Base-by-base conservation (phyloP, 2,888 invertebrate genomes). In the Sepiola atlantica region DNA sequence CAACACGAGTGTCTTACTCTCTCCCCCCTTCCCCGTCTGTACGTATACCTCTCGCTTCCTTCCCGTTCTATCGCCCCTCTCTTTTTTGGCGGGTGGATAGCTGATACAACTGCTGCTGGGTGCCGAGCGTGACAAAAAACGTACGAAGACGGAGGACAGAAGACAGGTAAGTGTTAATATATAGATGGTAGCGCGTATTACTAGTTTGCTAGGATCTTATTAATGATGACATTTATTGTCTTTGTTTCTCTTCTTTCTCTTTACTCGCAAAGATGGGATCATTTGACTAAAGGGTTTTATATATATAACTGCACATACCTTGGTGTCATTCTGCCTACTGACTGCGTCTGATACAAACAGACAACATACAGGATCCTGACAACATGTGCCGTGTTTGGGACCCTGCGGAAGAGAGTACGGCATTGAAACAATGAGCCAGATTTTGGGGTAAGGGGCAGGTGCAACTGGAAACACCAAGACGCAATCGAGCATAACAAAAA, bases 281-380 rank as follows among this genome's bases (percentile, higher is more conserved):
- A 32, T 77, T 77, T n/a, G 77, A 77, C n/a, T 77, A 77, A 77
- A 77, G 77, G 77, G 32, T 77, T n/a, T 77, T 77, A 77, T 77
- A 77, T 77, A 77, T 92, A 92, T 92, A 92, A 92, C 92, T 54
- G 28, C 55, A 92, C 92, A 92, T 92, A 92, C 92, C 92, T 92
- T 92, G 28, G 92, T 92, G 24, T 55, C 55, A 92, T 92, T 92
- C 92, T 92, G 92, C 55, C 92, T 92, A 92, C 54, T 55, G 45
- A 92, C 92, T n/a, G 92, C 92, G 55, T 92, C 92, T 92, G 92
- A n/a, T 45, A 92, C 92, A 92, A 45, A 45, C 18, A 92, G 92
- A 92, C 92, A 92, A 92, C 92, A 92, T 92, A 92, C 92, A 92
- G 92, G 92, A 92, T 92, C 92, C 55, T 92, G 45, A 92, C 92